Base-by-base conservation (phyloP, 2,113 vertebrate species). In the Recurvirostra avosetta region DNA sequence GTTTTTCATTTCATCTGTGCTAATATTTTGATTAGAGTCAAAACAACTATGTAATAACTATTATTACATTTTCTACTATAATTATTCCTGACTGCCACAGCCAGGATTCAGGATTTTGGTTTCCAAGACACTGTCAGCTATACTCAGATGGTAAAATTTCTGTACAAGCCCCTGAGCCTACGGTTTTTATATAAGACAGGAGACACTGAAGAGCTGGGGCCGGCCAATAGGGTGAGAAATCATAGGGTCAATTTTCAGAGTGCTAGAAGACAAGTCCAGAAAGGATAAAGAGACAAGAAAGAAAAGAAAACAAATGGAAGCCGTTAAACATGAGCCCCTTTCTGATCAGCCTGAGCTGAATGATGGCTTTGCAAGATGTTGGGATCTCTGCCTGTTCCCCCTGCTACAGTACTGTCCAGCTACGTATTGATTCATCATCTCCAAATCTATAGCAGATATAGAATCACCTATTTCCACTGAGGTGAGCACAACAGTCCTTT, bases 141-240 rank as follows among this genome's bases (percentile, higher is more conserved):
- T 29, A 3, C 41, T 70, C 29, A 29, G 53, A 47, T 2, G 5
- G 18, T 5, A 15, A 9, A 15, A 65, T 43, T 76, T 47, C 59
- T 62, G 32, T 15, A 38, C 9, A 65, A 43, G 10, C 32, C 43
- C 23, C 74, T 20, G 5, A 58, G 10, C 18, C 14, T 34, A 10
- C 3, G 43, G 26, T 34, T 70, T 70, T 56, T 34, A 5, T 7
- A 5, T 6, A 32, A 45, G 23, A 4, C 6, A 20, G 21, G 82
- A 73, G 18, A 36, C 25, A 17, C 5, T 20, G 9, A 67, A 40
- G 12, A 78, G 9, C 32, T 67, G 29, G 22, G 52, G 18, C 11
- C 15, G 21, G 26, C 9, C n/a, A 38, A 22, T 0, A 71, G 14
- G 3, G 4, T 7, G 0, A 3, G 17, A 87, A 74, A 67, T 50